Percentiles rank a stretch among this genome's conserved stretches.
Conservation (phyloP, 1,140 invertebrate genomes). For the Drosophila miranda region DNA sequence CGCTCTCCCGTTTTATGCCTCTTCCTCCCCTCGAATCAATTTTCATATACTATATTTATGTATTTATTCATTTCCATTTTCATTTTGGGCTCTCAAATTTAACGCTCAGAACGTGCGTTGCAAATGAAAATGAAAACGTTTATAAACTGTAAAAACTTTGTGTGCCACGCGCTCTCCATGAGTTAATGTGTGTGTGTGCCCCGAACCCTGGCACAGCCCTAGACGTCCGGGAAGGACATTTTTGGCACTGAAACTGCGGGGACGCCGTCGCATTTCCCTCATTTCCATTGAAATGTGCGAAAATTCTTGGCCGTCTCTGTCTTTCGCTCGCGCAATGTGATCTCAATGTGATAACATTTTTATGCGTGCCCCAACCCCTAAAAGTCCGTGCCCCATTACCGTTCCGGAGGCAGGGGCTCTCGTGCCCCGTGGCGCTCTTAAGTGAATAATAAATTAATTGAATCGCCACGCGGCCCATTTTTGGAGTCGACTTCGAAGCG, state of each 20-base stretch:
- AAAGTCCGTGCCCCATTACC: not conserved
- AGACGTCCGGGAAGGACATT: constrained; percentile 55
- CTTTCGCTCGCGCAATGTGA: constrained; percentile 33
- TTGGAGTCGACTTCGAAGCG: constrained; percentile 16
- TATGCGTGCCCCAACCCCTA: constrained; percentile 44
- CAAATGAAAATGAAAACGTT: constrained; percentile 53
- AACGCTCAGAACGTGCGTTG: constrained; percentile 62
- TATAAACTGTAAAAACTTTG: constrained; percentile 57
- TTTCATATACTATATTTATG: constrained; percentile 17
- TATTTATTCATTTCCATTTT: constrained; percentile 9
- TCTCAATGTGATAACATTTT: constrained; percentile 78
- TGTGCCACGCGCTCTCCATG: constrained; percentile 65
- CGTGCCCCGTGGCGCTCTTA: constrained; percentile 54
- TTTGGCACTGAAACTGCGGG: constrained; percentile 58
- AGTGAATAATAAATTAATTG: constrained; percentile 81
- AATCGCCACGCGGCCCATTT: constrained; percentile 72
- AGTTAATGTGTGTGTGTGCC: constrained; percentile 19
- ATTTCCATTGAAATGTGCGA: constrained; percentile 43
- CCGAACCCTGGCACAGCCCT: not conserved
- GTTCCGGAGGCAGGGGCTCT: too few relatives aligned
- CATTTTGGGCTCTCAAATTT: constrained; percentile 46
- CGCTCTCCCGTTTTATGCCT: not conserved
- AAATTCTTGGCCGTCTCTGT: constrained; percentile 31
- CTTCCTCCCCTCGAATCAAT: constrained; percentile 4
- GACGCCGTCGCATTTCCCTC: constrained; percentile 1